Conservation (phyloP, 2,797 vertebrate species). For the Enteromius afrohamiltoni region DNA sequence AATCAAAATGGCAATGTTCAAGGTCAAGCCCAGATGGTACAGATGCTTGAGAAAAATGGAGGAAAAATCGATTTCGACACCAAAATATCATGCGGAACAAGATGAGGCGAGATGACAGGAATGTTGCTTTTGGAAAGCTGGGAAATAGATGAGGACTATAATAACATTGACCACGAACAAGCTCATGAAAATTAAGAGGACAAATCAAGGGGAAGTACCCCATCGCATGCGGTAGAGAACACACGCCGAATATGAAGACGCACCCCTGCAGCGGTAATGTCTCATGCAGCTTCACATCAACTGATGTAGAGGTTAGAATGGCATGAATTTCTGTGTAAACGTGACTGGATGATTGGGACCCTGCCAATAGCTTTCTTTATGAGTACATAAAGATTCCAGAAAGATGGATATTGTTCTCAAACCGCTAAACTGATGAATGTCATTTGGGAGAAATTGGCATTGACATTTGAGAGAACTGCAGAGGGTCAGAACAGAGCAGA, state of each 20-base stretch:
- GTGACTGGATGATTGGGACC: slow-evolving; percentile 89
- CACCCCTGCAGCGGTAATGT: slow-evolving; percentile 68
- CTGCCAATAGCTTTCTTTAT: slow-evolving; percentile 83
- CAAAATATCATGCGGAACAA: slow-evolving; percentile 92
- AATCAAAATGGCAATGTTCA: slow-evolving; percentile 76
- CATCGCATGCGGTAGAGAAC: slow-evolving; percentile 72
- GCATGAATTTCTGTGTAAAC: slow-evolving; percentile 98
- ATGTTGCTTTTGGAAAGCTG: slow-evolving; percentile 75
- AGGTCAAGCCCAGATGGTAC: slow-evolving; percentile 66
- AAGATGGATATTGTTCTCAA: slow-evolving; percentile 67
- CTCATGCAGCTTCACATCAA: slow-evolving; percentile 84
- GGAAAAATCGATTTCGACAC: slow-evolving; percentile 77
- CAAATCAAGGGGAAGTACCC: slow-evolving; percentile 57
- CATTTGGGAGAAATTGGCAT: slow-evolving; percentile 77
- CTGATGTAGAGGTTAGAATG: slow-evolving; percentile 87
- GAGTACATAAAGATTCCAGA: slow-evolving; percentile 68
- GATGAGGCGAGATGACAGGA: slow-evolving; percentile 86
- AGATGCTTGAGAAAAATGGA: slow-evolving; percentile 61
- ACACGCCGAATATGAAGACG: slow-evolving; percentile 62
- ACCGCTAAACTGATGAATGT: slow-evolving; percentile 61
- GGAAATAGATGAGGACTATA: slow-evolving; percentile 72
- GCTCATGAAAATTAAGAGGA: slow-evolving; percentile 48
- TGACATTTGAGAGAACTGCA: slow-evolving; percentile 57
- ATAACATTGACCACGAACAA: slow-evolving; percentile 51
- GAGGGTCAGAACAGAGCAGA: slow-evolving; percentile 13